Evolutionary conservation across 2,888 invertebrate genomes (phyloP).

Genomic region (Ichneumoninae sp.): DNA sequence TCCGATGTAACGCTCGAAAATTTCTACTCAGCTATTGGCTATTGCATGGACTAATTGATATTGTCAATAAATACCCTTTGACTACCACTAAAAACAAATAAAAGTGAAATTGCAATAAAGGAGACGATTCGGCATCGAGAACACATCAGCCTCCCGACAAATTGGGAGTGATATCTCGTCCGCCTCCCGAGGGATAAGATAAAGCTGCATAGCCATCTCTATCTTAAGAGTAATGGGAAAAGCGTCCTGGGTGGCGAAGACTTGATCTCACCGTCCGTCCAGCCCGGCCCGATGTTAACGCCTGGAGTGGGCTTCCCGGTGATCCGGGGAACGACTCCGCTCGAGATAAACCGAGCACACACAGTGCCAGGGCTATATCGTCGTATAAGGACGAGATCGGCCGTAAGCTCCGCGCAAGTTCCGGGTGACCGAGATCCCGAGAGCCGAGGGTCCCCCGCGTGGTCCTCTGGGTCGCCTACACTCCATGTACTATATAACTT

Average conservation of each 20-base stretch:
- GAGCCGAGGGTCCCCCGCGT: slow-evolving; percentile 47
- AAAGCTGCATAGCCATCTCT: neutral
- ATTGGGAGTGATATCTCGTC: slow-evolving; percentile 35
- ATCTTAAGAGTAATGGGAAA: slow-evolving; percentile 1
- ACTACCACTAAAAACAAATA: neutral
- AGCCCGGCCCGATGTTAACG: neutral
- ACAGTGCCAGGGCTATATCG: slow-evolving; percentile 51
- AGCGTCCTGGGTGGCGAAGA: slow-evolving; percentile 45
- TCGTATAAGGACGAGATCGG: slow-evolving; percentile 59
- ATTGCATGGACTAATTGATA: no score
- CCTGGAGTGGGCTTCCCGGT: no score
- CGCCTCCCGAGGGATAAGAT: neutral
- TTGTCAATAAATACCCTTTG: no score
- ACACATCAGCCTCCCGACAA: slow-evolving; percentile 47
- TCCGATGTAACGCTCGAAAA: no score
- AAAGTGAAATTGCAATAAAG: slow-evolving; percentile 21
- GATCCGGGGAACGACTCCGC: slow-evolving; percentile 23
- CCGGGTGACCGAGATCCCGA: slow-evolving; percentile 80
- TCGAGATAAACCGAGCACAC: slow-evolving; percentile 40
- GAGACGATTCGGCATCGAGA: neutral
- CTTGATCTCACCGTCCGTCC: slow-evolving; percentile 14
- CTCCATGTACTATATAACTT: neutral
- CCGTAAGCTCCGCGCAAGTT: slow-evolving; percentile 70
- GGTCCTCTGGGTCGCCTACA: slow-evolving; percentile 39
- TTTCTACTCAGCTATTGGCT: no score